Percentiles rank a stretch among this genome's conserved stretches.
Conservation (phyloP, 1,140 invertebrate genomes). For the Teleopsis dalmanni region DNA sequence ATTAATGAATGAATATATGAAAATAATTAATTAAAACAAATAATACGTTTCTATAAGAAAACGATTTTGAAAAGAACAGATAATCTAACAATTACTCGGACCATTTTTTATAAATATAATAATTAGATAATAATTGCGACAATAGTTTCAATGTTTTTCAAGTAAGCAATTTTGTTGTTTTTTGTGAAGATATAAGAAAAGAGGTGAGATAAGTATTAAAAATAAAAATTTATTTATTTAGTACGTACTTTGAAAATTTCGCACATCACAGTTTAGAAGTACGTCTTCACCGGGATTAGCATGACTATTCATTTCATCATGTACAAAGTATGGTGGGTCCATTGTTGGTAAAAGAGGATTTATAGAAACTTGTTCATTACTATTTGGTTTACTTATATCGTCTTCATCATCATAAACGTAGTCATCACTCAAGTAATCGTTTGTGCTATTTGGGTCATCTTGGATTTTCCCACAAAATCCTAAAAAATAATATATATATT, state of each 20-base stretch:
- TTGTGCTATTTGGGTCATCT: no score
- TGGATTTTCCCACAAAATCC: no score
- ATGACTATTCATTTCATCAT: conserved; percentile 14
- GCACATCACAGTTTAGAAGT: conserved; percentile 28
- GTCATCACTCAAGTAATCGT: conserved; percentile 17
- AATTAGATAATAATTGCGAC: no score
- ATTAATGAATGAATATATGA: no score
- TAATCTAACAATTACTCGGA: no score
- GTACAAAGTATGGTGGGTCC: conserved; percentile 29
- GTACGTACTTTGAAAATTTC: conserved; percentile 27
- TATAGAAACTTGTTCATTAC: background rate
- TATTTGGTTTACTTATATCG: conserved; percentile 1
- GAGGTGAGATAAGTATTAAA: background rate
- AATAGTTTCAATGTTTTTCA: no score
- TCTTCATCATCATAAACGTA: conserved; percentile 20
- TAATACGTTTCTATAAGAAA: no score
- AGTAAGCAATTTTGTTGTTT: no score
- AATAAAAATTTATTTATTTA: background rate
- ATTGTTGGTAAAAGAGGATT: background rate
- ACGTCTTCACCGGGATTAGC: conserved; percentile 27
- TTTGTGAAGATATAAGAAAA: conserved; percentile 1
- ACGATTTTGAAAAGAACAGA: no score
- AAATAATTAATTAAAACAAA: no score
- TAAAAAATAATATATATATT: background rate
- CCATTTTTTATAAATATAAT: no score